These are phyloP conservation scores for Tylochromis polylepis DNA, from an alignment of 2,113 vertebrate genomes.

Conservation along the genomic window DNA sequence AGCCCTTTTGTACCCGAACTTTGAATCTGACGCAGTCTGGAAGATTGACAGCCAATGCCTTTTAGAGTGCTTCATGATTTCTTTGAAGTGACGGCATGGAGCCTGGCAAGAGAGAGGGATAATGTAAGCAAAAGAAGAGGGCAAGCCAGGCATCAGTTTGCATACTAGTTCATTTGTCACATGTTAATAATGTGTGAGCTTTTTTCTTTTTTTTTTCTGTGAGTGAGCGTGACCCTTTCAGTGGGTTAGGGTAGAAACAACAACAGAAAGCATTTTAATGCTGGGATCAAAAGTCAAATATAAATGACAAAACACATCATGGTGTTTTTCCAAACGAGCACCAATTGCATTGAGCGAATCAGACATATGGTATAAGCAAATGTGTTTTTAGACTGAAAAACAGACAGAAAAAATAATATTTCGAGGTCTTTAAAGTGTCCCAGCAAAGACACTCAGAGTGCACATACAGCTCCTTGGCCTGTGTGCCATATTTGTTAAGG, in stretches of 20 bases:
- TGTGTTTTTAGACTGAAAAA: background rate
- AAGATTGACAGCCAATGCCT: background rate
- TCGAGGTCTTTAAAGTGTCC: background rate
- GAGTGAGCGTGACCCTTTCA: background rate
- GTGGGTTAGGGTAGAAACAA: background rate
- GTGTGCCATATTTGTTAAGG: background rate
- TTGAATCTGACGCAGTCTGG: background rate
- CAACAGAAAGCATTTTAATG: background rate
- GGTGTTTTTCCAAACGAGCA: background rate
- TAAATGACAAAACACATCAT: background rate
- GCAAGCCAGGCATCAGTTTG: background rate
- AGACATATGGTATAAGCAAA: background rate
- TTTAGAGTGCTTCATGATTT: background rate
- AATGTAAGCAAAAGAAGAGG: background rate
- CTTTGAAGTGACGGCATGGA: background rate
- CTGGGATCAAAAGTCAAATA: background rate
- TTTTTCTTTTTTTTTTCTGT: background rate
- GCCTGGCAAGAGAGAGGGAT: background rate
- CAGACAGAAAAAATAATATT: background rate
- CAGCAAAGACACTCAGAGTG: background rate
- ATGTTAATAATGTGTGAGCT: background rate
- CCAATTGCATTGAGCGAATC: background rate
- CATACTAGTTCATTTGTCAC: background rate
- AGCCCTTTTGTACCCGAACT: slow-evolving; percentile 36
- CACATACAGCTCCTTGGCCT: background rate